These are phyloP conservation scores for Parelbella ahira DNA, from an alignment of 2,888 invertebrate genomes.

Conservation along the genomic window DNA sequence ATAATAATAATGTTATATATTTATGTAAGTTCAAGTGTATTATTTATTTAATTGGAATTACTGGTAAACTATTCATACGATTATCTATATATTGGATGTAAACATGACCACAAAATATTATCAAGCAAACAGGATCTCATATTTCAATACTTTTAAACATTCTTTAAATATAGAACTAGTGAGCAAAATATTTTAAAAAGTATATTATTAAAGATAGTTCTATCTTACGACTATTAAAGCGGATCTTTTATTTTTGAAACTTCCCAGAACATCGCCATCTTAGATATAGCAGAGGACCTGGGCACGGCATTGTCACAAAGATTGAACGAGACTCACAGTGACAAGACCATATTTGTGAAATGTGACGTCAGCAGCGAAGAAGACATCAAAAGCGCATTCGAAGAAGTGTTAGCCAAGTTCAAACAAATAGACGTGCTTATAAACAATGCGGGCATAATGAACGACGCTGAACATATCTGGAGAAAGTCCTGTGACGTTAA, in stretches of 20 bases:
- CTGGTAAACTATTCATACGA: no score
- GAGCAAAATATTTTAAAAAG: no score
- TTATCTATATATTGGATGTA: no score
- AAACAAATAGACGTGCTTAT: constrained; percentile 46
- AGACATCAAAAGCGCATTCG: constrained; percentile 37
- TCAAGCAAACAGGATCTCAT: no score
- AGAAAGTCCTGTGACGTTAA: constrained; percentile 47
- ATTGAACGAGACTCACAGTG: constrained; percentile 37
- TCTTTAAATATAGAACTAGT: no score
- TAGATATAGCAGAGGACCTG: constrained; percentile 42
- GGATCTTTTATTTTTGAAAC: background rate
- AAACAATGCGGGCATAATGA: constrained; percentile 53
- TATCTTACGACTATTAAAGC: no score
- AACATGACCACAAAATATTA: no score
- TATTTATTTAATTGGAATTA: no score
- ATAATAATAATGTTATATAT: no score
- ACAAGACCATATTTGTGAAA: constrained; percentile 41
- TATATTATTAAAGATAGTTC: no score
- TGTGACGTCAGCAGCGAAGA: constrained; percentile 49
- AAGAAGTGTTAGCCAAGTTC: constrained; percentile 37
- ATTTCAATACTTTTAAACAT: no score
- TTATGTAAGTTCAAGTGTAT: no score
- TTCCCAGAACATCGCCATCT: constrained; percentile 41
- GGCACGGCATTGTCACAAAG: constrained; percentile 38
- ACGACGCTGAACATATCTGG: constrained; percentile 40